These are phyloP conservation scores for Ormia ochracea DNA, from an alignment of 2,888 invertebrate genomes.

Conservation along the genomic window DNA sequence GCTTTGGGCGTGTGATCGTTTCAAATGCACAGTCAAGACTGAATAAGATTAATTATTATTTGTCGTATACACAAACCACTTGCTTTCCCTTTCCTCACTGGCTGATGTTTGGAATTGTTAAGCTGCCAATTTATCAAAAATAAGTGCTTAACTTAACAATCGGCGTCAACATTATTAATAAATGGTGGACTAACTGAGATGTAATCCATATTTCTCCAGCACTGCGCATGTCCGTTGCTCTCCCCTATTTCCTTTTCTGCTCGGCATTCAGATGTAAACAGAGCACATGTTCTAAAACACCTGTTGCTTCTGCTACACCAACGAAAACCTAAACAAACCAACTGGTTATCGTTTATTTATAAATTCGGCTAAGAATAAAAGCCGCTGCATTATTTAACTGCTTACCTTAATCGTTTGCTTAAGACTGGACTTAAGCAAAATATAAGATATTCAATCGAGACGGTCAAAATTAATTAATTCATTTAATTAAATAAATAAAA, in stretches of 20 bases:
- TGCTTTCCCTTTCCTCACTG: background rate
- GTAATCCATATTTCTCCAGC: background rate
- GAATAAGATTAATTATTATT: constrained; percentile 2
- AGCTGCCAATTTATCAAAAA: background rate
- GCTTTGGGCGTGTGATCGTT: constrained; percentile 50
- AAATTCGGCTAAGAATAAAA: no score
- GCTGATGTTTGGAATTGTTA: constrained; percentile 9
- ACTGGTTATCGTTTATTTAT: no score
- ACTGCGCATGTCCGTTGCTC: constrained; percentile 25
- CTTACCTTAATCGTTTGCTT: no score
- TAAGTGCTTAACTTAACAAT: background rate
- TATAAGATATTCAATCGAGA: no score
- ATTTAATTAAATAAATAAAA: no score
- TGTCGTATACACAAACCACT: background rate
- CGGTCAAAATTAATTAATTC: no score
- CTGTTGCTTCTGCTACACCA: no score
- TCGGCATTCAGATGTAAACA: background rate
- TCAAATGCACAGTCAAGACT: constrained; percentile 44
- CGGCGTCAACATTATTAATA: constrained; percentile 42
- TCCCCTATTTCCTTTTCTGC: background rate
- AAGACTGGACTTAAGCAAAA: no score
- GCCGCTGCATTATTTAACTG: no score
- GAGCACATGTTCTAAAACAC: constrained; percentile 2
- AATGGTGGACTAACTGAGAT: constrained; percentile 36
- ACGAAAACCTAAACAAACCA: no score